phyloP scores from a whole-genome alignment of 2,113 vertebrate species.

The Mirza zaza region DNA sequence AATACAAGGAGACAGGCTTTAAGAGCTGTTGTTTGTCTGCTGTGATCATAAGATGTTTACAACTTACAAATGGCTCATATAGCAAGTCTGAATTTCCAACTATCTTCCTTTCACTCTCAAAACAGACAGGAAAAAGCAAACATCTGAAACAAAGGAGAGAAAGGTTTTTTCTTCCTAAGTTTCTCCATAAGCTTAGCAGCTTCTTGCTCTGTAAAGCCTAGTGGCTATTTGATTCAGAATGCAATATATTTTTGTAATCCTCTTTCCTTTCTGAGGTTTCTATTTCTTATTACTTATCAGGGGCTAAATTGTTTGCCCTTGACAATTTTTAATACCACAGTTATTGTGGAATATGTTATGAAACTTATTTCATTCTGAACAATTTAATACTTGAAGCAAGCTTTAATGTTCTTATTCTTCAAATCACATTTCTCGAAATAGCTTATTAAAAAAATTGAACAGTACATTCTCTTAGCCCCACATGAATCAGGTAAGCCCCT shows the following conservation, averaged over 20 bases:
- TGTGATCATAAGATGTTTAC: not conserved
- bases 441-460: not conserved
- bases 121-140: not conserved
- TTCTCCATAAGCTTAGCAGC: not conserved
- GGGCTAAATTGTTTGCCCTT: conserved; percentile 40
- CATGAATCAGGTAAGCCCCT: not conserved
- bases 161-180: not conserved
- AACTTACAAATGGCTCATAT: not conserved
- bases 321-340: not conserved
- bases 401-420: not conserved
- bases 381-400: not conserved
- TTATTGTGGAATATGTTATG: not conserved
- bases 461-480: not conserved
- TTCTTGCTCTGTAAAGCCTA: not conserved
- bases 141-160: not conserved
- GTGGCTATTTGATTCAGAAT: conserved; percentile 22
- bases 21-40: not conserved
- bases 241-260: conserved; percentile 23
- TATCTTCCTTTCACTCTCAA: not conserved
- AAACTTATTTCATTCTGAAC: conserved; percentile 40
- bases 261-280: not conserved
- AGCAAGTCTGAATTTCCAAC: not conserved
- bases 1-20: not conserved
- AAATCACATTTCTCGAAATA: conserved; percentile 51
- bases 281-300: conserved; percentile 21